These are phyloP conservation scores for Morbakka virulenta DNA, from an alignment of 30 jellyfish, hydroid and myxozoan species.

Conservation along the genomic window DNA sequence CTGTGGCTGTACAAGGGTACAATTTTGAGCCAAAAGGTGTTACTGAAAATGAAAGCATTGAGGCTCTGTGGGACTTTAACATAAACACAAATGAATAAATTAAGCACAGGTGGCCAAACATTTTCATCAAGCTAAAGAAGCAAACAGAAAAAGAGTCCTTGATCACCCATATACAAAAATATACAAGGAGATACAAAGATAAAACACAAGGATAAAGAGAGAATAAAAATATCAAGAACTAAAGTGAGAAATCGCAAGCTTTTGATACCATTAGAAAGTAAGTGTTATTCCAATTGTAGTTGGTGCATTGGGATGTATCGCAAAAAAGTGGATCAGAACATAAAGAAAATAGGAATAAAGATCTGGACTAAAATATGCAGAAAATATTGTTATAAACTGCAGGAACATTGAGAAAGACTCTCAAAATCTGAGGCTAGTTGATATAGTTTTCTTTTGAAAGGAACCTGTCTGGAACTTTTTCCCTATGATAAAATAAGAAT, in stretches of 20 bases:
- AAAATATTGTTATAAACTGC: too few species aligned
- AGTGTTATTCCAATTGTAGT: slow-evolving; percentile 28
- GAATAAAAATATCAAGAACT: slow-evolving; percentile 25
- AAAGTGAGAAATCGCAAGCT: slow-evolving; percentile 17
- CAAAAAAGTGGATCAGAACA: background rate
- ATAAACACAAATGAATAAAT: slow-evolving; percentile 18
- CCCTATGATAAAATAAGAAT: too few species aligned
- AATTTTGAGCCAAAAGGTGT: slow-evolving; percentile 8
- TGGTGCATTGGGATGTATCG: slow-evolving; percentile 29
- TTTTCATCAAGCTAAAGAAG: background rate
- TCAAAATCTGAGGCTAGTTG: too few species aligned
- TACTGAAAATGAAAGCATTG: slow-evolving; percentile 8
- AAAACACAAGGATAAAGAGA: slow-evolving; percentile 39
- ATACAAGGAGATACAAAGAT: slow-evolving; percentile 18
- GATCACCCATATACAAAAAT: slow-evolving; percentile 14
- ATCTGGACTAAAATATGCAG: too few species aligned
- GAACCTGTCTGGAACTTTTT: too few species aligned
- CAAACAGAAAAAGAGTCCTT: slow-evolving; percentile 4
- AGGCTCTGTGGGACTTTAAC: slow-evolving; percentile 21
- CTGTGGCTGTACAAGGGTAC: slow-evolving; percentile 19
- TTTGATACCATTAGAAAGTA: slow-evolving; percentile 11
- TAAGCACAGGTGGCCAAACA: slow-evolving; percentile 15
- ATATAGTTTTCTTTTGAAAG: too few species aligned
- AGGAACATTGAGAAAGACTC: too few species aligned
- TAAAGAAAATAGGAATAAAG: too few species aligned